A percentile compares a stretch with the other conserved stretches of the same genome.
phyloP scores from a whole-genome alignment of 2,888 invertebrate species.

The Herminia tarsipennalis region DNA sequence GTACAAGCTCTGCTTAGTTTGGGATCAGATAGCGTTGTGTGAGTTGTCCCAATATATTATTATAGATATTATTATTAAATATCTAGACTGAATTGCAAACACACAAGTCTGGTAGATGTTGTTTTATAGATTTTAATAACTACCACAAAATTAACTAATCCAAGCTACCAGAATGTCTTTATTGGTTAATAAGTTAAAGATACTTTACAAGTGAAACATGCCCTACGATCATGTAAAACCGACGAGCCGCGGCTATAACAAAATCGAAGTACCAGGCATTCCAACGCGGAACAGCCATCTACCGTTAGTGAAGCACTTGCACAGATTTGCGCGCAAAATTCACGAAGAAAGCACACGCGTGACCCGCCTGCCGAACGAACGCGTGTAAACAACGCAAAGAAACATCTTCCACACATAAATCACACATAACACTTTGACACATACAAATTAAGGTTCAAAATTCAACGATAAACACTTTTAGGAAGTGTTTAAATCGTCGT shows the following conservation, averaged over 20 bases:
- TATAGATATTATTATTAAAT: too few species aligned
- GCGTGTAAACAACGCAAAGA: constrained; percentile 52
- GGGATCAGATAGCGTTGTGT: too few species aligned
- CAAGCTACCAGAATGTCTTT: neutral
- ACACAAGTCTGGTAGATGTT: too few species aligned
- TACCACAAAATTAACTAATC: too few species aligned
- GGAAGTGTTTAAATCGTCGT: constrained; percentile 46
- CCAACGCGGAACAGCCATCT: constrained; percentile 72
- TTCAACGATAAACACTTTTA: constrained; percentile 48
- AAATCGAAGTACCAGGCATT: constrained; percentile 57
- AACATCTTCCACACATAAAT: constrained; percentile 19
- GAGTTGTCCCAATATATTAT: too few species aligned
- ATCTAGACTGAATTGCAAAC: too few species aligned
- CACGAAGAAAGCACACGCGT: constrained; percentile 82
- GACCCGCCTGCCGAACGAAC: constrained; percentile 69
- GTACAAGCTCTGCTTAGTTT: too few species aligned
- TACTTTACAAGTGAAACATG: neutral
- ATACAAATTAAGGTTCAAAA: constrained; percentile 55
- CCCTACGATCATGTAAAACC: constrained; percentile 26
- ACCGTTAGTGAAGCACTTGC: constrained; percentile 76
- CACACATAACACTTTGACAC: constrained; percentile 37
- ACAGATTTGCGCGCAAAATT: constrained; percentile 81
- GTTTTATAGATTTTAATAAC: too few species aligned
- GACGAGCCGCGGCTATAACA: constrained; percentile 41
- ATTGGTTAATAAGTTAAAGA: neutral